These are phyloP conservation scores for Bovichtus variegatus DNA, from an alignment of 2,797 vertebrate genomes.

Conservation along the genomic window DNA sequence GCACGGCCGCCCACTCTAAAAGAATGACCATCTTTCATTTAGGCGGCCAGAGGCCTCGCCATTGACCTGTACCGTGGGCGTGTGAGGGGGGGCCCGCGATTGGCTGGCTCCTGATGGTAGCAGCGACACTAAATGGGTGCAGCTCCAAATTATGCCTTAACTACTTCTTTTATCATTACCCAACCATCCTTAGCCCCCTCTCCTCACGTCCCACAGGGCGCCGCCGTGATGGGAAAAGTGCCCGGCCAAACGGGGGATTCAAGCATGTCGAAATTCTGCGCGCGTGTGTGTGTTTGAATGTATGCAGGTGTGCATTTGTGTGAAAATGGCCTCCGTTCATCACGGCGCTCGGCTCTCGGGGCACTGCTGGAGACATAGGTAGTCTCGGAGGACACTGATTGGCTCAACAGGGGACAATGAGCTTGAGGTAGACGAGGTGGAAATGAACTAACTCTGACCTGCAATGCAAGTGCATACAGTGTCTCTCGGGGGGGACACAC, in stretches of 20 bases:
- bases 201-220: constrained; percentile 41
- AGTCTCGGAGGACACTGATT: constrained; percentile 78
- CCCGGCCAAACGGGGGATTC: constrained; percentile 42
- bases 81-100: constrained; percentile 47
- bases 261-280: constrained; percentile 31
- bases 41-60: constrained; percentile 52
- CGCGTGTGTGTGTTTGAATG: constrained; percentile 15
- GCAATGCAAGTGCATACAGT: constrained; percentile 16
- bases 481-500: neutral
- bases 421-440: constrained; percentile 73
- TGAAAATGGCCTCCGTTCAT: constrained; percentile 54
- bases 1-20: constrained; percentile 67
- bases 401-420: constrained; percentile 73
- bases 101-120: constrained; percentile 62
- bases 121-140: constrained; percentile 53
- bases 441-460: constrained; percentile 78
- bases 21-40: constrained; percentile 68
- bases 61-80: constrained; percentile 71
- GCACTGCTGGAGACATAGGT: constrained; percentile 70
- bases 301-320: constrained; percentile 52
- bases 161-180: constrained; percentile 76
- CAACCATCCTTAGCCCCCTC: constrained; percentile 70
- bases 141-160: constrained; percentile 66
- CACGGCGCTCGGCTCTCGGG: constrained; percentile 58
- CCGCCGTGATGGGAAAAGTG: constrained; percentile 57